Percentiles rank a stretch among this genome's conserved stretches.
Evolutionary conservation across 2,113 vertebrate genomes (phyloP).

Genomic region (Peucedramus taeniatus): DNA sequence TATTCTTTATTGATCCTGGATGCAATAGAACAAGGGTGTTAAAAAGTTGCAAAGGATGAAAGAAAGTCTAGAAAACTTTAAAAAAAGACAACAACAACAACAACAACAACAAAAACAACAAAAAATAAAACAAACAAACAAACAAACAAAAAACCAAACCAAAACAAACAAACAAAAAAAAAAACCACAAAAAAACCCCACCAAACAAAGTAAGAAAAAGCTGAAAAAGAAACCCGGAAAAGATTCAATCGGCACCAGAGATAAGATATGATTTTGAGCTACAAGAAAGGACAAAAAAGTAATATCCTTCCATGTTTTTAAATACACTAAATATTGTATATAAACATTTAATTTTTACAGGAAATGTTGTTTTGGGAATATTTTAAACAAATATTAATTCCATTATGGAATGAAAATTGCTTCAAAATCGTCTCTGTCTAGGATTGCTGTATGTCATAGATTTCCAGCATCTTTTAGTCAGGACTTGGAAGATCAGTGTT

Average conservation of each 20-base stretch:
- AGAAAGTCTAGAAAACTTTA: neutral
- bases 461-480: neutral
- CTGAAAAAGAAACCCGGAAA: neutral
- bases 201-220: neutral
- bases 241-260: neutral
- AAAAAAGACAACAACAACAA: neutral
- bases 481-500: neutral
- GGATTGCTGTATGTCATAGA: neutral
- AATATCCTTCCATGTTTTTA: neutral
- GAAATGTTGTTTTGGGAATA: neutral
- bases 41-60: neutral
- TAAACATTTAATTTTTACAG: neutral
- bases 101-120: too few species aligned
- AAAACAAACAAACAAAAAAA: too few species aligned
- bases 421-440: neutral
- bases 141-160: too few species aligned
- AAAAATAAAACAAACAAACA: too few species aligned
- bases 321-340: neutral
- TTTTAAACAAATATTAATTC: neutral
- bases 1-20: neutral
- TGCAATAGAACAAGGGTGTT: neutral
- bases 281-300: neutral
- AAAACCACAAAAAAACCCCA: neutral
- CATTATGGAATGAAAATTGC: neutral
- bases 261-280: neutral